Evolutionary conservation across 2,888 invertebrate species (phyloP), one percentile per base, ranked within the genome.

Genomic region (Alloscopus bannaensis): DNA sequence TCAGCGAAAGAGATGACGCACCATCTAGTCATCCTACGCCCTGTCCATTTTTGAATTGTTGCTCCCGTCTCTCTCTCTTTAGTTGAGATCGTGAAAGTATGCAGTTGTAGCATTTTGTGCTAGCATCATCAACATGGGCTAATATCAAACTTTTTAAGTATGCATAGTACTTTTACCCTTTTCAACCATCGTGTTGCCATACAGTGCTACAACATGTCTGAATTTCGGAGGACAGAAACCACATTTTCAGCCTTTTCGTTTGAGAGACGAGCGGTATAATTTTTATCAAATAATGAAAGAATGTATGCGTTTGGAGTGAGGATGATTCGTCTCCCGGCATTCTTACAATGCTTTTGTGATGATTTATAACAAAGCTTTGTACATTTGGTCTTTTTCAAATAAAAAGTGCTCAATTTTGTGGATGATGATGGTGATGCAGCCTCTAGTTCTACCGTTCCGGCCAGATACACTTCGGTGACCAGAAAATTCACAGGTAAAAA

Each of bases 381-480:
- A 22, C 24, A 22, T 57, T 62, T 62, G 31, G 18, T 59, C 31
- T 3, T 18, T 28, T n/a, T 26, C 13, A 59, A 59, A 59, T 59
- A 18, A 18, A 24, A 62, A 3, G 62, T 62, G 29, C 13, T 24
- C 26, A 28, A 52, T 31, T 18, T 40, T 28, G 40, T 20, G 8
- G 24, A 45, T 28, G 26, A 40, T 24, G 36, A 52, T 59, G 31
- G 4, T 40, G 42, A 2, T 59, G 24, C 31, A 18, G 22, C 20
- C 24, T 20, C 22, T 66, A 18, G 18, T 29, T 31, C 29, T 36
- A 31, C 65, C 72, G 72, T 73, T 73, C 72, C 72, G 72, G 72
- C 72, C 72, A 73, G 72, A 73, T 73, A 73, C 72, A 73, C 72
- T 73, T 73, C 72, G 72, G 72, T 73, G 72, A 73, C 72, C 72